Conservation (phyloP, 2,888 invertebrate genomes). For the Phyllotreta cruciferae region DNA sequence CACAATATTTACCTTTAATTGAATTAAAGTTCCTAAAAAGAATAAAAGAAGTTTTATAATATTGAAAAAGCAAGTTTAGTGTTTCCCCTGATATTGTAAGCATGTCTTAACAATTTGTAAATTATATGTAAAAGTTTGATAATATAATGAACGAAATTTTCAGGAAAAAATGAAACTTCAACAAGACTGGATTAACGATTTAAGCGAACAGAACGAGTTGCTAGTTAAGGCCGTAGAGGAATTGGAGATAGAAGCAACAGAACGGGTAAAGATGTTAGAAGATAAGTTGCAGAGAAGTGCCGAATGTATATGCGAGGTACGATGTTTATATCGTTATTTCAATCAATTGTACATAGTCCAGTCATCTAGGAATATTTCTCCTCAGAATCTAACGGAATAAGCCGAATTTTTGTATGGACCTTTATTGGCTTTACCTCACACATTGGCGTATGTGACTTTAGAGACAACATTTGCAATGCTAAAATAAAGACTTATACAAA, state of each 20-base stretch:
- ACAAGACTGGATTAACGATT: slow-evolving; percentile 71
- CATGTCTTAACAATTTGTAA: background rate
- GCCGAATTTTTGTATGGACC: too few relatives aligned
- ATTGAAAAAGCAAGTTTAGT: too few relatives aligned
- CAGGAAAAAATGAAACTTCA: slow-evolving; percentile 72
- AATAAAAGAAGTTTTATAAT: too few relatives aligned
- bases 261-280: slow-evolving; percentile 65
- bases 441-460: too few relatives aligned
- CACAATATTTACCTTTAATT: too few relatives aligned
- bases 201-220: slow-evolving; percentile 73
- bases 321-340: slow-evolving; percentile 14
- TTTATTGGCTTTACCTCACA: too few relatives aligned
- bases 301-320: slow-evolving; percentile 58
- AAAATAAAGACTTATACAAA: too few relatives aligned
- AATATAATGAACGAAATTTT: too few relatives aligned
- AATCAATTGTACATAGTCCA: background rate
- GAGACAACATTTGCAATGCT: too few relatives aligned
- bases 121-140: slow-evolving; percentile 26
- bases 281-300: slow-evolving; percentile 61
- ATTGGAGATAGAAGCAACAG: slow-evolving; percentile 70
- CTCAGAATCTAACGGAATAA: too few relatives aligned
- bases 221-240: slow-evolving; percentile 72
- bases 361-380: too few relatives aligned
- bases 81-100: background rate
- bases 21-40: too few relatives aligned